Percentiles rank a stretch among this genome's conserved stretches.
Conservation (phyloP, 2,113 vertebrate species). For the Anhinga anhinga region DNA sequence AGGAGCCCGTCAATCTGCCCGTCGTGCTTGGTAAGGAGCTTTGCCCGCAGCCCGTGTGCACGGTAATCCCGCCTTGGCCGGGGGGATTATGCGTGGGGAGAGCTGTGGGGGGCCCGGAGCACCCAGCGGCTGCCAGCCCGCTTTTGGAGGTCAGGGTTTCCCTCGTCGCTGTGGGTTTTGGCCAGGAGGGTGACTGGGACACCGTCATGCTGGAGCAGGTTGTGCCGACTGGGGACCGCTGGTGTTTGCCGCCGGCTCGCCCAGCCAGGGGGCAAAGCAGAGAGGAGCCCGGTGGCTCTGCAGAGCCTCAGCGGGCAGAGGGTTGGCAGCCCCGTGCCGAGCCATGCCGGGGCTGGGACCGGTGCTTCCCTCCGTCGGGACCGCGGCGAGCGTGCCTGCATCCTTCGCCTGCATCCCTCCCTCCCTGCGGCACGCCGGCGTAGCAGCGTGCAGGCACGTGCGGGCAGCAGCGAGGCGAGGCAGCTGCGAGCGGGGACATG, state of each 20-base stretch:
- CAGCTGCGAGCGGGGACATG: not conserved
- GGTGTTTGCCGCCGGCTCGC: accelerated
- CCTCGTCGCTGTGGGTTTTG: accelerated
- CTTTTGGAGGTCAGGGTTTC: not conserved
- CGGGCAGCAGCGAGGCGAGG: not conserved
- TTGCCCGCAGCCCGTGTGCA: not conserved
- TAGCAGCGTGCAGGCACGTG: not conserved
- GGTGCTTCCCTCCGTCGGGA: not conserved
- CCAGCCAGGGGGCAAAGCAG: not conserved
- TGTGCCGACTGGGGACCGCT: accelerated
- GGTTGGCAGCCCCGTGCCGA: not conserved
- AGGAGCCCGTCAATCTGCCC: not conserved
- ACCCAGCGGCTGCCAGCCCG: not conserved
- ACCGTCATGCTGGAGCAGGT: accelerated
- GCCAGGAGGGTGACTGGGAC: not conserved
- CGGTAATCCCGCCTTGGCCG: not conserved
- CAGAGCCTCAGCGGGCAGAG: not conserved
- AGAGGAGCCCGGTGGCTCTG: not conserved
- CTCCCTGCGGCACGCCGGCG: not conserved
- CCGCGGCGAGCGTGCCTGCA: not conserved
- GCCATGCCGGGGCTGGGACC: not conserved
- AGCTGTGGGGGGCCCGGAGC: not conserved
- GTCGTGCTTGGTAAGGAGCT: constrained; percentile 21
- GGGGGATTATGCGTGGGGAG: not conserved
- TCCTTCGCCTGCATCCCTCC: not conserved